phyloP scores from a whole-genome alignment of 2,888 invertebrate genomes.

The Cylloceria caligata region DNA sequence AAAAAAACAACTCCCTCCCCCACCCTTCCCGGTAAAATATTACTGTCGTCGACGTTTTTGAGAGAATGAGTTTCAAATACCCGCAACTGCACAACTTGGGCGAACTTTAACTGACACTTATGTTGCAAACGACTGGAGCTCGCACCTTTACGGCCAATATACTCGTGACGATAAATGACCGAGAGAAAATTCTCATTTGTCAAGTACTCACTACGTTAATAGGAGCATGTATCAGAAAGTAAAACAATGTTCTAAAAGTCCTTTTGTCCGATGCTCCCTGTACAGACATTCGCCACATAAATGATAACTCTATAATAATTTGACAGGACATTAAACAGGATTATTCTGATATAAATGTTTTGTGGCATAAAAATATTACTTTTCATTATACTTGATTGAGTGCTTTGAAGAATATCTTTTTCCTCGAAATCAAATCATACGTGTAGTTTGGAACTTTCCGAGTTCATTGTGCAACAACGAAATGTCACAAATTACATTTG shows the following conservation, averaged over 20 bases:
- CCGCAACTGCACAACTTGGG: conserved; percentile 35
- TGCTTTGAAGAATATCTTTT: neutral
- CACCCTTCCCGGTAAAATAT: too few relatives aligned
- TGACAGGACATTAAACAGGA: neutral
- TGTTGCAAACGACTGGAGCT: conserved; percentile 52
- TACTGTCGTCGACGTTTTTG: conserved; percentile 25
- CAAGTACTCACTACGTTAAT: conserved; percentile 52
- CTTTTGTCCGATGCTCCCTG: neutral
- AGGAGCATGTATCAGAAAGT: conserved; percentile 8
- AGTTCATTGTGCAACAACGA: too few relatives aligned
- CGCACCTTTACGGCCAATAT: conserved; percentile 45
- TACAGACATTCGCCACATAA: neutral
- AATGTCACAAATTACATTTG: too few relatives aligned
- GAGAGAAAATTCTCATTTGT: conserved; percentile 57
- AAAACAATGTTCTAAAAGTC: conserved; percentile 11
- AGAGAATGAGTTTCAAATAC: conserved; percentile 27
- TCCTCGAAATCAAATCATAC: neutral
- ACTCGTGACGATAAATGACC: conserved; percentile 24
- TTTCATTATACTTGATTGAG: neutral
- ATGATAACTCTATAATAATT: too few relatives aligned
- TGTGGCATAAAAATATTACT: neutral
- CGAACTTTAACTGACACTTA: conserved; percentile 60
- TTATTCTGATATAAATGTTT: neutral
- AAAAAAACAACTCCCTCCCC: too few relatives aligned
- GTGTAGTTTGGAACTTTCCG: too few relatives aligned